phyloP scores from a whole-genome alignment of 1,140 invertebrate genomes.

The Macrostomum lignano region DNA sequence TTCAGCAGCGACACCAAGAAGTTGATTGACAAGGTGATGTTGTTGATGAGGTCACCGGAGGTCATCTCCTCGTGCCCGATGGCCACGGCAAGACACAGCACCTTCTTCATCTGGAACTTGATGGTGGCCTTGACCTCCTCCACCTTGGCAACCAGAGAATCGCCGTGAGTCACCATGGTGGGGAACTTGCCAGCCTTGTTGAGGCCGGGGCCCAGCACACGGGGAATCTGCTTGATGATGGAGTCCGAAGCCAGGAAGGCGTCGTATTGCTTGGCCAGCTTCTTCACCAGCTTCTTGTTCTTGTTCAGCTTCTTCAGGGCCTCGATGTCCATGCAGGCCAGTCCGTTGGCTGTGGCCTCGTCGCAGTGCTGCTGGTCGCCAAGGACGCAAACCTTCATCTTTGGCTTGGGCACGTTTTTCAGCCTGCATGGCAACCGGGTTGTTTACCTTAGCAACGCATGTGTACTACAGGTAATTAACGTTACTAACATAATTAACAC shows the following conservation, averaged over 20 bases:
- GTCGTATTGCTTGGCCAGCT: constrained; percentile 67
- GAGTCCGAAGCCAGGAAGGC: constrained; percentile 94
- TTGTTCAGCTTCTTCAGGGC: constrained; percentile 96
- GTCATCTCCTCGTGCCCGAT: constrained; percentile 90
- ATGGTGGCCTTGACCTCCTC: constrained; percentile 96
- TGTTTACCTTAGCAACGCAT: not conserved
- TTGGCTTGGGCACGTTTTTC: constrained; percentile 80
- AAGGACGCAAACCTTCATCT: constrained; percentile 89
- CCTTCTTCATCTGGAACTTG: constrained; percentile 99
- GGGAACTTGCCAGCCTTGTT: constrained; percentile 99
- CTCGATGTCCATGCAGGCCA: constrained; percentile 89
- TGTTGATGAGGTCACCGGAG: constrained; percentile 72
- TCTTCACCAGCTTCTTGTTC: constrained; percentile 97
- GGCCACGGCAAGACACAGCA: constrained; percentile 54
- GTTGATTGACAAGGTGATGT: constrained; percentile 82
- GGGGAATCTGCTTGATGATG: constrained; percentile 92
- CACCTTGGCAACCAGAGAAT: constrained; percentile 73
- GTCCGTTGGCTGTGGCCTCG: constrained; percentile 65
- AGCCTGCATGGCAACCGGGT: constrained; percentile 43
- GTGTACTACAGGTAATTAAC: too few species aligned
- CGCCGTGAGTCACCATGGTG: constrained; percentile 72
- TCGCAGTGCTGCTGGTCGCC: constrained; percentile 98
- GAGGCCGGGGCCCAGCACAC: constrained; percentile 83
- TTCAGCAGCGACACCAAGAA: constrained; percentile 94
- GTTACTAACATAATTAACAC: too few species aligned